phyloP scores from a whole-genome alignment of 2,113 vertebrate genomes.

The Phrynocephalus versicolor region DNA sequence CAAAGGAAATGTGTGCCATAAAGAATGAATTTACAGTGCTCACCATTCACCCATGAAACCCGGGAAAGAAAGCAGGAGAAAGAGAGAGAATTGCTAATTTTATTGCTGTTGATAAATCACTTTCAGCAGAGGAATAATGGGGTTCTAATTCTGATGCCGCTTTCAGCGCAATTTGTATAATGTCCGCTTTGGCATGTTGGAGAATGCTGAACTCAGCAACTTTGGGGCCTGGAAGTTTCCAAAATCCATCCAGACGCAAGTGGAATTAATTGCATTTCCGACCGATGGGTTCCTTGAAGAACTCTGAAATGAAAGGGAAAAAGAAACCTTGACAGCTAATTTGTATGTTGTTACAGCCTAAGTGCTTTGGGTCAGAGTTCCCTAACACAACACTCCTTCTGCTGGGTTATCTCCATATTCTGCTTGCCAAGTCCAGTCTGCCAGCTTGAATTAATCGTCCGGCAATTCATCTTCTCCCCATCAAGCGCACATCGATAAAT shows the following conservation, averaged over 20 bases:
- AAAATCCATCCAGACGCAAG: background rate
- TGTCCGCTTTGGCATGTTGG: background rate
- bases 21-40: background rate
- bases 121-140: background rate
- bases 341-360: slow-evolving; percentile 45
- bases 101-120: slow-evolving; percentile 3
- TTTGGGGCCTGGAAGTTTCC: background rate
- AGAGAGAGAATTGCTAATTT: background rate
- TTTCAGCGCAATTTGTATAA: background rate
- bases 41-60: background rate
- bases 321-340: slow-evolving; percentile 36
- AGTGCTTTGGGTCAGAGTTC: slow-evolving; percentile 40
- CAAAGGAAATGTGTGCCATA: slow-evolving; percentile 26
- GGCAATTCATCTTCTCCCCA: slow-evolving; percentile 52
- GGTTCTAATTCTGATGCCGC: background rate
- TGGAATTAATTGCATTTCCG: background rate
- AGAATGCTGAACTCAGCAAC: background rate
- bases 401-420: slow-evolving; percentile 40
- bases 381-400: slow-evolving; percentile 31
- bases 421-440: slow-evolving; percentile 43
- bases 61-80: background rate
- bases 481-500: slow-evolving; percentile 33
- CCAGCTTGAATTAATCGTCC: slow-evolving; percentile 46
- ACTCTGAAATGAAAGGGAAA: background rate
- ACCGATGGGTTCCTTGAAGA: slow-evolving; percentile 10